These are phyloP conservation scores for Odontocolon sp. DNA, from an alignment of 2,888 invertebrate species.

Conservation along the genomic window DNA sequence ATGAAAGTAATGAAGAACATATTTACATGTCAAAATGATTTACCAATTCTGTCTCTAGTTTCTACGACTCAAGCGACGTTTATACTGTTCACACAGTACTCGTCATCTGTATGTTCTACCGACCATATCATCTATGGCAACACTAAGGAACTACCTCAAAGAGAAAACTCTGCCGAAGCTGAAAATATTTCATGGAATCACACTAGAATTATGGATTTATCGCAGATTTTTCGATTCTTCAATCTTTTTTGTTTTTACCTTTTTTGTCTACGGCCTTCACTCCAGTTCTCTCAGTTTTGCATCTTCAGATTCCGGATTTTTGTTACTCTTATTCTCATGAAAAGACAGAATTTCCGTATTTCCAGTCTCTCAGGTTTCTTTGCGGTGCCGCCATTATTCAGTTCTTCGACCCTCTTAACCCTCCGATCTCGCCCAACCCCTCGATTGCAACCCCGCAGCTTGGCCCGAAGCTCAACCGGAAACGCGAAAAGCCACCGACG, in stretches of 20 bases:
- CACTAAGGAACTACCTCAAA: too few species aligned
- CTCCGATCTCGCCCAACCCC: not conserved
- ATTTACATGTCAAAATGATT: too few species aligned
- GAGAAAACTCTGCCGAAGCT: not conserved
- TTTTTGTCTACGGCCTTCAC: slow-evolving; percentile 4
- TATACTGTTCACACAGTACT: too few species aligned
- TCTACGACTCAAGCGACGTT: too few species aligned
- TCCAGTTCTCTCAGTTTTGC: not conserved
- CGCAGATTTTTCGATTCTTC: slow-evolving; percentile 36
- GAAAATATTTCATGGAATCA: slow-evolving; percentile 3
- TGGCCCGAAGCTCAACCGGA: slow-evolving; percentile 19
- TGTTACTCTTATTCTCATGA: slow-evolving; percentile 41
- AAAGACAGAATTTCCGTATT: slow-evolving; percentile 15
- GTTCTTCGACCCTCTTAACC: slow-evolving; percentile 43
- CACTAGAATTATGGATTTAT: slow-evolving; percentile 31
- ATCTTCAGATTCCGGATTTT: slow-evolving; percentile 1
- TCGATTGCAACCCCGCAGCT: not conserved
- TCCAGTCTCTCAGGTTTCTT: slow-evolving; percentile 24
- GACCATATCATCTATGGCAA: too few species aligned
- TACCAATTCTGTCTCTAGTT: too few species aligned
- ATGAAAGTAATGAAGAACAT: too few species aligned
- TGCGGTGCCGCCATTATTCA: slow-evolving; percentile 48
- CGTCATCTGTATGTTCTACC: too few species aligned
- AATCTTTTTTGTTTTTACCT: not conserved
- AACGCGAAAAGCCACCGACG: slow-evolving; percentile 33